These are phyloP conservation scores for Tetragonisca angustula DNA, from an alignment of 2,888 invertebrate genomes.

Conservation along the genomic window DNA sequence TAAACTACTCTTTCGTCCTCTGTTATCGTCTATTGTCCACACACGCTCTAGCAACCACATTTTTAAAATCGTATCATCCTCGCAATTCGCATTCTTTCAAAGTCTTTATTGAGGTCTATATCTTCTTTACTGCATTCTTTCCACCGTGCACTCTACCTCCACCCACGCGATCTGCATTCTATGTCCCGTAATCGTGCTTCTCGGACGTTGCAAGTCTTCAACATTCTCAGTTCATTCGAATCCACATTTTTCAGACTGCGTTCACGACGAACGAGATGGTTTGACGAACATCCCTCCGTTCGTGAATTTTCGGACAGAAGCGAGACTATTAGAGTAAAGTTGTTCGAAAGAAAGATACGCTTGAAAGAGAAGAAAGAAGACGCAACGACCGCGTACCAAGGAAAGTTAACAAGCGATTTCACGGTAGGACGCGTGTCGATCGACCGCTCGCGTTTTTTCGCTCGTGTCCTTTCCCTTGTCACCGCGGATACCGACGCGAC, in stretches of 20 bases:
- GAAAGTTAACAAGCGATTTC: slow-evolving; percentile 68
- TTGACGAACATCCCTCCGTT: too few species aligned
- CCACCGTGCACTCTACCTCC: too few species aligned
- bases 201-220: background rate
- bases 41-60: background rate
- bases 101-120: background rate
- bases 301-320: too few species aligned
- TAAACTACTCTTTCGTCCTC: background rate
- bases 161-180: background rate
- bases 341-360: too few species aligned
- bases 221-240: background rate
- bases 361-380: background rate
- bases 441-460: slow-evolving; percentile 19
- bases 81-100: slow-evolving; percentile 5
- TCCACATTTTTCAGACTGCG: background rate
- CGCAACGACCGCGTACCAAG: slow-evolving; percentile 21
- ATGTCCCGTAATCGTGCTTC: background rate
- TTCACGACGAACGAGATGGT: background rate
- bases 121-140: background rate
- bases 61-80: background rate
- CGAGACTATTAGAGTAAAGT: too few species aligned
- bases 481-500: background rate
- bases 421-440: slow-evolving; percentile 39
- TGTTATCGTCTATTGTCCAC: background rate
- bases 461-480: background rate